Percentiles rank a stretch among this genome's conserved stretches.
These are phyloP conservation scores for Cebidichthys violaceus DNA, from an alignment of 2,113 vertebrate genomes.

Conservation along the genomic window DNA sequence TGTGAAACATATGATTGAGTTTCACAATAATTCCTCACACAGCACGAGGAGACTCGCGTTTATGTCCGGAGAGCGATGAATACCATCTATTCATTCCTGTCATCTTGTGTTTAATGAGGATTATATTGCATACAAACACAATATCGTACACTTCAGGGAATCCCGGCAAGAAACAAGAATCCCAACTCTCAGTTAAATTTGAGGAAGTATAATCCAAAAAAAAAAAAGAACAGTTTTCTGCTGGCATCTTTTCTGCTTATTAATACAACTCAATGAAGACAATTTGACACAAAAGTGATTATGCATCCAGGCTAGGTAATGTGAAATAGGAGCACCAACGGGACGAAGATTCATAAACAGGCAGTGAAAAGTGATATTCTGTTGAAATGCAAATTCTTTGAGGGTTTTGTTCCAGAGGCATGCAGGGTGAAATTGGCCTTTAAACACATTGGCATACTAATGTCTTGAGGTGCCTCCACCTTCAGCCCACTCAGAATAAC, in stretches of 20 bases:
- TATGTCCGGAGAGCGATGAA: slow-evolving; percentile 31
- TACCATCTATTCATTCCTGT: slow-evolving; percentile 26
- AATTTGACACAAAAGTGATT: slow-evolving; percentile 78
- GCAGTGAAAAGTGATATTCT: slow-evolving; percentile 78
- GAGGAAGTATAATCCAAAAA: slow-evolving; percentile 23
- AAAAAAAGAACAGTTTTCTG: slow-evolving; percentile 18
- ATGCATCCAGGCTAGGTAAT: slow-evolving; percentile 73
- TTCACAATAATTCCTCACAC: slow-evolving; percentile 52
- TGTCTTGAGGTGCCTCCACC: slow-evolving; percentile 74
- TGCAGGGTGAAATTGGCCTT: slow-evolving; percentile 83
- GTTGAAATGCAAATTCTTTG: slow-evolving; percentile 79
- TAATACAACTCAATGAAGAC: slow-evolving; percentile 72
- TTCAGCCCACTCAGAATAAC: slow-evolving; percentile 70
- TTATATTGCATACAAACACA: slow-evolving; percentile 11
- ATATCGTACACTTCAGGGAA: slow-evolving; percentile 36
- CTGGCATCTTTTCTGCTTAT: slow-evolving; percentile 60
- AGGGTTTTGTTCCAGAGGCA: slow-evolving; percentile 81
- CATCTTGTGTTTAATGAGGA: slow-evolving; percentile 44
- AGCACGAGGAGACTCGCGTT: slow-evolving; percentile 25
- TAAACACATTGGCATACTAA: slow-evolving; percentile 79
- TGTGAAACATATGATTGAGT: slow-evolving; percentile 46
- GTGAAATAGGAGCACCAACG: slow-evolving; percentile 61
- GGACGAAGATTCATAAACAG: slow-evolving; percentile 71
- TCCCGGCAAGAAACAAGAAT: slow-evolving; percentile 37
- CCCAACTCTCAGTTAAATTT: slow-evolving; percentile 36